A percentile compares a stretch with the other conserved stretches of the same genome.
phyloP scores from a whole-genome alignment of 2,797 vertebrate species.

The Cynodonichthys magdalenae region DNA sequence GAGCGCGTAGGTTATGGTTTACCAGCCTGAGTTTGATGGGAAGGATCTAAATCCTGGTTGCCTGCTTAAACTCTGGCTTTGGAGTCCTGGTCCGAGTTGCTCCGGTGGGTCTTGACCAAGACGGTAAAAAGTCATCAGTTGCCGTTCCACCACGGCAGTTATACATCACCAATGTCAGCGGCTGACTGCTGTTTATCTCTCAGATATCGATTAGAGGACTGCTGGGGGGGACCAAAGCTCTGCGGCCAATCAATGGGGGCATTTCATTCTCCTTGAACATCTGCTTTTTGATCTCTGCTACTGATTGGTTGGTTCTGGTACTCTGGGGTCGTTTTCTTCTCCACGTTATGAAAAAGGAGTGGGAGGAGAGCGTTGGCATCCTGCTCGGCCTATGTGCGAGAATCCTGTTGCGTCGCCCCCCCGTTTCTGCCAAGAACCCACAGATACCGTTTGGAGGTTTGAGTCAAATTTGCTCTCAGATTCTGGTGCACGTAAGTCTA shows the following conservation, averaged over 20 bases:
- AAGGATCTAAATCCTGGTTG: background rate
- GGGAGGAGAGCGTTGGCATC: slow-evolving; percentile 70
- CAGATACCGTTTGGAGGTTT: slow-evolving; percentile 65
- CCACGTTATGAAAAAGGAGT: slow-evolving; percentile 53
- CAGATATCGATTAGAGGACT: slow-evolving; percentile 65
- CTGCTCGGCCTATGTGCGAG: slow-evolving; percentile 68
- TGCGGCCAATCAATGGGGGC: slow-evolving; percentile 75
- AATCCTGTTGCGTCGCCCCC: slow-evolving; percentile 64
- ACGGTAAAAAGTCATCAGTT: slow-evolving; percentile 59
- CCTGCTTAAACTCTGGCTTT: slow-evolving; percentile 43
- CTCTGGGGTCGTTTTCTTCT: slow-evolving; percentile 24
- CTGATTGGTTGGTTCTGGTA: slow-evolving; percentile 55
- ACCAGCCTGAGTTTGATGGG: slow-evolving; percentile 6
- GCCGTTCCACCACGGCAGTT: slow-evolving; percentile 40
- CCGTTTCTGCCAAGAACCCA: slow-evolving; percentile 66
- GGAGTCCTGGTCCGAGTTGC: slow-evolving; percentile 10
- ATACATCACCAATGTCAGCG: slow-evolving; percentile 68
- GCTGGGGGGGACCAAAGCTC: slow-evolving; percentile 41
- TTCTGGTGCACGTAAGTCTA: slow-evolving; percentile 63
- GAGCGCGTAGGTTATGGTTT: background rate
- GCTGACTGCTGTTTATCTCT: slow-evolving; percentile 77
- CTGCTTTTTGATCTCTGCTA: slow-evolving; percentile 59
- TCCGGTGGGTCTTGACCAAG: slow-evolving; percentile 43
- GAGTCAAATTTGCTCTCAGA: slow-evolving; percentile 66
- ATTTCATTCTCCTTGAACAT: slow-evolving; percentile 75